Percentiles rank a stretch among this genome's conserved stretches.
These are phyloP conservation scores for Hypsibius dujardini DNA, from an alignment of 1,140 invertebrate species.

Conservation along the genomic window DNA sequence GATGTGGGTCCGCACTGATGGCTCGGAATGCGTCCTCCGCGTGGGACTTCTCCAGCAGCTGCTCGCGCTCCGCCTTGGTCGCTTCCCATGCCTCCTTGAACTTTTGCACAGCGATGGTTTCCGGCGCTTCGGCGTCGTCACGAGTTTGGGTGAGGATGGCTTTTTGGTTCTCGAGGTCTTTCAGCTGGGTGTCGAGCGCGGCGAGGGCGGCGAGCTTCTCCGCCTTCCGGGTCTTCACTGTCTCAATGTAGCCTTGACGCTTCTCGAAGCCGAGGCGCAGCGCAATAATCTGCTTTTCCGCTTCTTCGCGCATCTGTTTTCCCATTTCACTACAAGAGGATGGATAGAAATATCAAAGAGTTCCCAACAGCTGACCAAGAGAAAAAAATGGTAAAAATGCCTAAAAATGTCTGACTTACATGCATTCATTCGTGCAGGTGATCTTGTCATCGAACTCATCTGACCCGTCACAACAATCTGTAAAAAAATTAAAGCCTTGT, in stretches of 20 bases:
- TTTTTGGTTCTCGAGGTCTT: constrained; percentile 26
- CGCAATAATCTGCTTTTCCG: constrained; percentile 50
- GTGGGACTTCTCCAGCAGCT: constrained; percentile 33
- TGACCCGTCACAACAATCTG: constrained; percentile 88
- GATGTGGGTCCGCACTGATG: constrained; percentile 48
- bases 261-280: constrained; percentile 56
- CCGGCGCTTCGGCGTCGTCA: constrained; percentile 49
- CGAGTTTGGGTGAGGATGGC: constrained; percentile 36
- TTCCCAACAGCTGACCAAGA: neutral
- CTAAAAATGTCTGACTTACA: constrained; percentile 27
- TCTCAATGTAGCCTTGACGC: constrained; percentile 51
- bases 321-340: constrained; percentile 56
- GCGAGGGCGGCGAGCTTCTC: constrained; percentile 33
- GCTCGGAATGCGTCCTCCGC: constrained; percentile 45
- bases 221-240: constrained; percentile 42
- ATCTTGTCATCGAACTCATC: constrained; percentile 57
- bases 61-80: constrained; percentile 40
- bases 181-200: constrained; percentile 25
- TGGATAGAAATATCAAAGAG: constrained; percentile 22
- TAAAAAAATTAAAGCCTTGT: constrained; percentile 18
- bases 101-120: constrained; percentile 53
- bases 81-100: constrained; percentile 50
- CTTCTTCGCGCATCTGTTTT: constrained; percentile 51
- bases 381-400: too few relatives aligned
- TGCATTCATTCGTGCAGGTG: constrained; percentile 48